Conservation (phyloP, 2,888 invertebrate genomes). For the Smittia aterrima region DNA sequence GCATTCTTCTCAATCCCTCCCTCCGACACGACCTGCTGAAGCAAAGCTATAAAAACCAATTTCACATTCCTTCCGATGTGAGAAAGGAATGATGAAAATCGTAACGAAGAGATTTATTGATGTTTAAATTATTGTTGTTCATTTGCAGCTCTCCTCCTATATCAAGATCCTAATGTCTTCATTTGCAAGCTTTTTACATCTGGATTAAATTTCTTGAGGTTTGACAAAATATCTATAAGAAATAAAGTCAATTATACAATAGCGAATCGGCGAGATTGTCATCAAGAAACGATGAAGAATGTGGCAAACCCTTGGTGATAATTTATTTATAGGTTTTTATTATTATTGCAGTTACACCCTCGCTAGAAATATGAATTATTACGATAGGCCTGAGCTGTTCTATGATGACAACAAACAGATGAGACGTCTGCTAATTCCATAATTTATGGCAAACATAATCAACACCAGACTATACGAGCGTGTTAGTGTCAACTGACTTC, state of each 20-base stretch:
- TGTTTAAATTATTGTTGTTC: constrained; percentile 32
- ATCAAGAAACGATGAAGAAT: not conserved
- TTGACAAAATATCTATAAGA: not conserved
- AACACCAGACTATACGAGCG: too few relatives aligned
- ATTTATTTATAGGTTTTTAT: constrained; percentile 33
- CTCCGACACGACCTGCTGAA: not conserved
- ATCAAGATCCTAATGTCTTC: not conserved
- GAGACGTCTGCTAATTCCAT: constrained; percentile 11
- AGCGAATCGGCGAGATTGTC: too few relatives aligned
- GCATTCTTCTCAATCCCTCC: constrained; percentile 12
- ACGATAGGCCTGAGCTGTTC: not conserved
- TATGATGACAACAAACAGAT: constrained; percentile 29
- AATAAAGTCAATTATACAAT: too few relatives aligned
- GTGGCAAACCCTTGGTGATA: not conserved
- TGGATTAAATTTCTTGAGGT: not conserved
- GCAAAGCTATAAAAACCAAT: constrained; percentile 13
- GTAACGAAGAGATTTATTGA: constrained; percentile 34
- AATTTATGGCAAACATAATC: constrained; percentile 32
- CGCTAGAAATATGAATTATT: constrained; percentile 13
- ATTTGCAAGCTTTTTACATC: too few relatives aligned
- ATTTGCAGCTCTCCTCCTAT: constrained; percentile 7
- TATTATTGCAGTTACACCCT: constrained; percentile 9
- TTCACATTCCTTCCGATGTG: not conserved
- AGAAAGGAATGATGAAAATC: not conserved
- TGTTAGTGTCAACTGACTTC: not conserved